Percentiles rank a stretch among this genome's conserved stretches.
phyloP scores from a whole-genome alignment of 23 tunicate genomes.

The Phallusia fumigata region DNA sequence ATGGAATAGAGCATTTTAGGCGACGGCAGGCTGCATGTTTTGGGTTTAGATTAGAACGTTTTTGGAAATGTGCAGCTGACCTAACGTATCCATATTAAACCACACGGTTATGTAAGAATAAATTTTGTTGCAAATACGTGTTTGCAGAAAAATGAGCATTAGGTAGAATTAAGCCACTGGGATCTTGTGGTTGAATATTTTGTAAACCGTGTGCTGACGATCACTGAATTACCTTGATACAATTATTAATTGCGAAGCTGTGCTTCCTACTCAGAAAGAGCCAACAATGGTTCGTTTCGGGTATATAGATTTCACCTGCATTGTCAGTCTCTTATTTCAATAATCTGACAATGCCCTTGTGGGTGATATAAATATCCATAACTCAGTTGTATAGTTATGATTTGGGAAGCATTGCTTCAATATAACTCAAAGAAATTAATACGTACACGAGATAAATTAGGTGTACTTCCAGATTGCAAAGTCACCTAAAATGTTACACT shows the following conservation, averaged over 20 bases:
- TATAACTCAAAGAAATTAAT: not conserved
- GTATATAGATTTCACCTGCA: conserved; percentile 3
- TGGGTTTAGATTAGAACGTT: not conserved
- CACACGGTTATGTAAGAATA: not conserved
- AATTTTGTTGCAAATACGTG: too few species aligned
- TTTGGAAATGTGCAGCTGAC: not conserved
- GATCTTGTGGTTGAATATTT: too few species aligned
- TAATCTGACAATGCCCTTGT: not conserved
- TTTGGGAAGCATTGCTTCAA: not conserved
- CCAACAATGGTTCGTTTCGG: not conserved
- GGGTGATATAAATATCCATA: not conserved
- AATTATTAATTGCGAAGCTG: too few species aligned
- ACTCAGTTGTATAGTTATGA: not conserved
- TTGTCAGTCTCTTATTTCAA: conserved; percentile 2
- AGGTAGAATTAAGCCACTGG: too few species aligned
- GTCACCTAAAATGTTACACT: not conserved
- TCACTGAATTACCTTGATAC: too few species aligned
- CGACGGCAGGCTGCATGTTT: not conserved
- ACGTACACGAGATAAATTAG: not conserved
- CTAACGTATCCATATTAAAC: not conserved
- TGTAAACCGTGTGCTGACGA: not conserved
- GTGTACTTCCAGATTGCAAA: not conserved
- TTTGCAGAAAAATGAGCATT: not conserved
- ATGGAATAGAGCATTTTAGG: not conserved
- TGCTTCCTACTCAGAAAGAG: not conserved